Evolutionary conservation across 1,140 invertebrate genomes (phyloP), one percentile per base, ranked within the genome.

Genomic region (Camponotus floridanus): DNA sequence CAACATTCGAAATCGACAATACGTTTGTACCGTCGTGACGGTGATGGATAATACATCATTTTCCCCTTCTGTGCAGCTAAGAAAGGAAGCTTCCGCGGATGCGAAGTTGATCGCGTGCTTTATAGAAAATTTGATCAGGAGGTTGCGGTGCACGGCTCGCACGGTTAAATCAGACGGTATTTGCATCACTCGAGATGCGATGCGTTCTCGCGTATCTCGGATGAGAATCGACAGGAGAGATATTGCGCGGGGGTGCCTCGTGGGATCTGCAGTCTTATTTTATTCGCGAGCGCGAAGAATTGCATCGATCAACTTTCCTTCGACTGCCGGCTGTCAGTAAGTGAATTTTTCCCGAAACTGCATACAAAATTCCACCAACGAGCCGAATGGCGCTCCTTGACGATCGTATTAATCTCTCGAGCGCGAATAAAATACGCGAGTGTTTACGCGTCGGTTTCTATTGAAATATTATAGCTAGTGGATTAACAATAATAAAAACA

Each of bases 101-200:
- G 79, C 39, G 68, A 39, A 42, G 55, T 74, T 83, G 79, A 83
- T 83, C 79, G 79, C 68, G 39, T 62, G 79, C 55, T 61, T 42
- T 61, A 18, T n/a, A 31, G 55, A 33, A 83, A 83, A 83, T 83
- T 83, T 83, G 68, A 81, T 81, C 79, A 62, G 79, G 79, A 83
- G 42, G 68, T 83, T 83, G 79, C 31, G 48, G 31, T 26, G 68
- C 68, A 31, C 31, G 61, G 42, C 68, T 59, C 79, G 26, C 67
- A 70, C 68, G 13, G 79, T 61, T 61, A 83, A 86, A 73, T 78
- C 84, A 86, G 62, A 55, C 65, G n/a, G 39, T 59, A 86, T 86
- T 79, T 68, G 57, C 84, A 42, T 70, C 65, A 64, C 33, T 48
- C 42, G 51, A 21, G 51, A 42, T 36, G 45, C 33, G 48, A 65